These are phyloP conservation scores for Cygnus olor DNA, from an alignment of 2,797 vertebrate species.

Conservation along the genomic window DNA sequence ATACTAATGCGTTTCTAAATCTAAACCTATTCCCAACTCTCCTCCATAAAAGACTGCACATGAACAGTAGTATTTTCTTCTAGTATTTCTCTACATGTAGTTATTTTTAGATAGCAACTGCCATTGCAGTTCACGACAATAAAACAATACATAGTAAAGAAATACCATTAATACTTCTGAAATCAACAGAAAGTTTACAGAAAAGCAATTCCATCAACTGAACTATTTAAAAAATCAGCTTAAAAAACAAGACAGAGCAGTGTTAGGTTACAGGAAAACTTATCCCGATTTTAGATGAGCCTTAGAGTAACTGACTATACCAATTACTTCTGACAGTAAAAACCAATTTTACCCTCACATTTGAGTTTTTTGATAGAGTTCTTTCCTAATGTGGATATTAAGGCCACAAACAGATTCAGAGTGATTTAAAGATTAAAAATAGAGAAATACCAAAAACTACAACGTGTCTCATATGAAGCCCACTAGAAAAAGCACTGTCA, in stretches of 20 bases:
- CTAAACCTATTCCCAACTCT: neutral
- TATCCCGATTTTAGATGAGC: neutral
- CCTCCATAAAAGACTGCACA: neutral
- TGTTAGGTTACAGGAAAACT: neutral
- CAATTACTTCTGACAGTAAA: neutral
- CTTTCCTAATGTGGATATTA: neutral
- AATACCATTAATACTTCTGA: neutral
- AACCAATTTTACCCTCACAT: neutral
- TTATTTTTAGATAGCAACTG: neutral
- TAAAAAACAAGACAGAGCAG: neutral
- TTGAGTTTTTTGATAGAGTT: neutral
- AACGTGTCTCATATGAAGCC: neutral
- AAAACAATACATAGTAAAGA: neutral
- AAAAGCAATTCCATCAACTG: neutral
- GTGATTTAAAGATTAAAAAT: neutral
- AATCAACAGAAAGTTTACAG: neutral
- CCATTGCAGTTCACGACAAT: neutral
- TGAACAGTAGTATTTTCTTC: neutral
- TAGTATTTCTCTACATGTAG: neutral
- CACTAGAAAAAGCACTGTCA: neutral
- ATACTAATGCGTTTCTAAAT: neutral
- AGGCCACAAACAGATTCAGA: neutral
- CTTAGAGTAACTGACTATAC: neutral
- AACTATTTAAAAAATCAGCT: neutral
- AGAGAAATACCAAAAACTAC: neutral